Conservation (phyloP, 1,140 invertebrate species). For the Drosophila nigrodunni region DNA sequence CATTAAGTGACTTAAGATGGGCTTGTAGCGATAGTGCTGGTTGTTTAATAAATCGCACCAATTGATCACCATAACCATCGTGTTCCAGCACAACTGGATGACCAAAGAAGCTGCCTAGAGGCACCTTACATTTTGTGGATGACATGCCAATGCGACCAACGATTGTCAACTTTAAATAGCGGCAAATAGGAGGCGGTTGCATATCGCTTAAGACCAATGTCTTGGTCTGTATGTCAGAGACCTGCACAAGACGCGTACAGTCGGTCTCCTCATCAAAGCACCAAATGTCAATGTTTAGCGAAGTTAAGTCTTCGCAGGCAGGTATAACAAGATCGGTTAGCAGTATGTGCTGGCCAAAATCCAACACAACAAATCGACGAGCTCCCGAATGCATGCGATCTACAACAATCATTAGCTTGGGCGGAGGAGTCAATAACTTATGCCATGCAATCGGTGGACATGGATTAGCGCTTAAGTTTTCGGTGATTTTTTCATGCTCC, state of each 20-base stretch:
- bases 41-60: constrained; percentile 71
- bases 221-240: constrained; percentile 93
- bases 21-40: constrained; percentile 58
- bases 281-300: constrained; percentile 96
- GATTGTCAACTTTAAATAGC: constrained; percentile 95
- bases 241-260: constrained; percentile 92
- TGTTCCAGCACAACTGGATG: constrained; percentile 92
- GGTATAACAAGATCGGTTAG: constrained; percentile 95
- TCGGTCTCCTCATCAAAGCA: constrained; percentile 93
- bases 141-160: constrained; percentile 96
- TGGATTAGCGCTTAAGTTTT: constrained; percentile 59
- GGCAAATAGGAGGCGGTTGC: constrained; percentile 94
- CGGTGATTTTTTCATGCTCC: constrained; percentile 61
- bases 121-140: constrained; percentile 94
- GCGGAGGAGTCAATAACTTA: constrained; percentile 90
- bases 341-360: constrained; percentile 93
- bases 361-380: constrained; percentile 93
- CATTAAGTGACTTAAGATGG: constrained; percentile 82
- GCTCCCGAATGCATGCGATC: constrained; percentile 96
- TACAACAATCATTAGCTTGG: constrained; percentile 94
- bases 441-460: constrained; percentile 88
- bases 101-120: constrained; percentile 96
- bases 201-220: constrained; percentile 94
- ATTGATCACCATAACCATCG: constrained; percentile 87
- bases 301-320: constrained; percentile 93